These are phyloP conservation scores for Muscicapa comitata DNA, from an alignment of 2,797 vertebrate species.

Conservation along the genomic window DNA sequence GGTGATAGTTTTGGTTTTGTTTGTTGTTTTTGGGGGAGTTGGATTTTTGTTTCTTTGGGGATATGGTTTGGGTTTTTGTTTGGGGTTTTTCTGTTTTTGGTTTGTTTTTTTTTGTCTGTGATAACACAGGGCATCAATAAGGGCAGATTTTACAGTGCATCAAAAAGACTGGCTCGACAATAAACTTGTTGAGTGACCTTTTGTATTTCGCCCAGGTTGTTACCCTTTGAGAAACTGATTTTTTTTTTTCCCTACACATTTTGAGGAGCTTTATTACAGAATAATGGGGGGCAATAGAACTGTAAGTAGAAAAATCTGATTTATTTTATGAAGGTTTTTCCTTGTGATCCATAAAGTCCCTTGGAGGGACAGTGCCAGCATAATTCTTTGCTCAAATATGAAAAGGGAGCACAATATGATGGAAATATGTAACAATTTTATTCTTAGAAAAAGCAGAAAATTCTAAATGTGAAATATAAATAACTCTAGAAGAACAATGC, in stretches of 20 bases:
- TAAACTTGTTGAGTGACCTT: neutral
- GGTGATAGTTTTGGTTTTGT: neutral
- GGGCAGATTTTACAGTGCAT: neutral
- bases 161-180: neutral
- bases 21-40: neutral
- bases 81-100: too few relatives aligned
- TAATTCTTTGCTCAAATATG: neutral
- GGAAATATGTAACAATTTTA: neutral
- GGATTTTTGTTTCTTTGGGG: neutral
- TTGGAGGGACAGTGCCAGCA: neutral
- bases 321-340: neutral
- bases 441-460: neutral
- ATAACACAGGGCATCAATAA: neutral
- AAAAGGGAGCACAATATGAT: neutral
- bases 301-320: neutral
- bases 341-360: neutral
- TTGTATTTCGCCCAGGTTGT: neutral
- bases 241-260: neutral
- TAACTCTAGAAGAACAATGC: neutral
- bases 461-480: neutral
- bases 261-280: neutral
- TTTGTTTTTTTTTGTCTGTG: neutral
- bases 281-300: neutral
- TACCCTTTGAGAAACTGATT: neutral
- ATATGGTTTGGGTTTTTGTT: neutral